Conservation (phyloP, 1,140 invertebrate species). For the Cotesia chilonis region DNA sequence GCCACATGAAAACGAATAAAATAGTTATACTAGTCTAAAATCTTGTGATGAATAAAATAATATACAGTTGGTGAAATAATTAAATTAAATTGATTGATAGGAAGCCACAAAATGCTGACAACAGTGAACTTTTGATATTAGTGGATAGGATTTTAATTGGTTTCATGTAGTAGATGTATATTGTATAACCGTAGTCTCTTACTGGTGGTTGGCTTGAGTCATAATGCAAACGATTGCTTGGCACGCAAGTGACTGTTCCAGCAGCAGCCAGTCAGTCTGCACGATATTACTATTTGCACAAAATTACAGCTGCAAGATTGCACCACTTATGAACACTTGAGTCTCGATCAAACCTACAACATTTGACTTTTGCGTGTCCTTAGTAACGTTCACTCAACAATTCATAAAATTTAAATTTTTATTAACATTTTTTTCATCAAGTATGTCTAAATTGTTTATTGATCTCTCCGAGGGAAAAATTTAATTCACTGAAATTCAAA, state of each 20-base stretch:
- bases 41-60: constrained; percentile 4
- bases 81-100: constrained; percentile 43
- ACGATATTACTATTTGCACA: constrained; percentile 61
- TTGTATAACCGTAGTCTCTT: not conserved
- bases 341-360: constrained; percentile 45
- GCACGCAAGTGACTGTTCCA: constrained; percentile 47
- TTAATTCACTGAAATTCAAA: no score
- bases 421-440: not conserved
- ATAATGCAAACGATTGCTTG: constrained; percentile 55
- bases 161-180: constrained; percentile 49
- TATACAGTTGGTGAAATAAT: constrained; percentile 53
- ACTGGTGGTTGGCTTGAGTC: constrained; percentile 17
- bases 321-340: constrained; percentile 51
- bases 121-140: constrained; percentile 45
- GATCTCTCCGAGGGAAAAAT: no score
- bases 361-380: constrained; percentile 26
- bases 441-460: not conserved
- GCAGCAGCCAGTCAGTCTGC: constrained; percentile 50
- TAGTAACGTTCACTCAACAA: constrained; percentile 10
- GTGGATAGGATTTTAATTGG: constrained; percentile 55
- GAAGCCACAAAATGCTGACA: constrained; percentile 43
- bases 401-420: constrained; percentile 18
- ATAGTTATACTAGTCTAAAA: no score
- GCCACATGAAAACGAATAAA: no score
- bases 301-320: constrained; percentile 55